Conservation (phyloP, 1,140 invertebrate species). For the Lepidurus couesii region DNA sequence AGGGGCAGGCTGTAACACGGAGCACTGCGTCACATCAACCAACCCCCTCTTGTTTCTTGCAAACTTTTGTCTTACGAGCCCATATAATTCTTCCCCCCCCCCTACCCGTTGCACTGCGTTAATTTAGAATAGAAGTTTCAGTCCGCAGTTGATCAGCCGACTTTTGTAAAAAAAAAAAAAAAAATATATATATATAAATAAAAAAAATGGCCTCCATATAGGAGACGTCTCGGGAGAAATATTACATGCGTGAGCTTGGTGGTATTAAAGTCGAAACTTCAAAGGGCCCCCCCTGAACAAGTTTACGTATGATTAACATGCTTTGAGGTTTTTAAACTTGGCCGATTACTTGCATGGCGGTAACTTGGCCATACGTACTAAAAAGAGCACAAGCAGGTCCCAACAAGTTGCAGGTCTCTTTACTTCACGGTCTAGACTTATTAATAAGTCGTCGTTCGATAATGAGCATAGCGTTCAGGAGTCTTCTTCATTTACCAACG, state of each 20-base stretch:
- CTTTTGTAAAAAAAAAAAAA: too few species aligned
- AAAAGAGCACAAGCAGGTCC: background rate
- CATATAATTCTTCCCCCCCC: background rate
- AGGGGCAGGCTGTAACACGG: background rate
- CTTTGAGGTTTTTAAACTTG: background rate
- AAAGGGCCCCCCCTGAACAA: background rate
- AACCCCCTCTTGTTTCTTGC: background rate
- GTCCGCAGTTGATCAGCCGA: background rate
- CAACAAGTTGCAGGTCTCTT: background rate
- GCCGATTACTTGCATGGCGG: background rate
- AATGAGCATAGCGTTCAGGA: conserved; percentile 3
- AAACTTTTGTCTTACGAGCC: conserved; percentile 1
- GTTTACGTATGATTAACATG: background rate
- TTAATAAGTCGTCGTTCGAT: background rate
- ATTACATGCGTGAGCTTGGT: background rate
- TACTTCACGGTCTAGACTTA: background rate
- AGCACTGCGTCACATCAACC: background rate
- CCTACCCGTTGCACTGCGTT: background rate
- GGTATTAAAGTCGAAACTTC: background rate
- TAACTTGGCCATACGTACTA: background rate
- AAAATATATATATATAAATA: too few species aligned
- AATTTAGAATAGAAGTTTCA: background rate
- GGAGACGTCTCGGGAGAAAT: background rate
- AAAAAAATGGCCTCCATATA: background rate
- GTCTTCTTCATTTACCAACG: conserved; percentile 19